Conservation (phyloP, 2,797 vertebrate species). For the Acrossocheilus fasciatus region DNA sequence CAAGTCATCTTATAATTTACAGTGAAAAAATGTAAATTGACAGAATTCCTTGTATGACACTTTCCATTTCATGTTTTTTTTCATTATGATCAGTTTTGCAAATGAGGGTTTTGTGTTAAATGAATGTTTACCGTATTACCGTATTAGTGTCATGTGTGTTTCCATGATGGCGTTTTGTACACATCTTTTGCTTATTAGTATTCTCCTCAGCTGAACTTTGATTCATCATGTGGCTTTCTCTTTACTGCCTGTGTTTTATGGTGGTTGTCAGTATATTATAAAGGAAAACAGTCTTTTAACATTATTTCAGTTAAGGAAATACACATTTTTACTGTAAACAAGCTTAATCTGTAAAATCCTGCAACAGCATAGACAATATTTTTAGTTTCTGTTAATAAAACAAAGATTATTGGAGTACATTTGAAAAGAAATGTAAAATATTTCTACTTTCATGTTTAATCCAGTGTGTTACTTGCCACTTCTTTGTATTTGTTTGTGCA, state of each 20-base stretch:
- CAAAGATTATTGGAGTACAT: too few species aligned
- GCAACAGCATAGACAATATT: neutral
- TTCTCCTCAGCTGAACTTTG: neutral
- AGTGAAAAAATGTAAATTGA: neutral
- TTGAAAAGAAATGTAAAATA: too few species aligned
- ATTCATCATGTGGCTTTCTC: neutral
- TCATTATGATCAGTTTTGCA: neutral
- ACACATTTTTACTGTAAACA: neutral
- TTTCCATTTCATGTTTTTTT: neutral
- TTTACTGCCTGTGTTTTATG: neutral
- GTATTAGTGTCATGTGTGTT: neutral
- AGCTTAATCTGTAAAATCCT: neutral
- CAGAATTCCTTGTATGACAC: neutral
- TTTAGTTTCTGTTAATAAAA: too few species aligned
- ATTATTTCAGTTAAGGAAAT: neutral
- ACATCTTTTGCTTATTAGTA: neutral
- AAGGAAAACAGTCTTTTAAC: too few species aligned
- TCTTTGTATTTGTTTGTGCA: too few species aligned
- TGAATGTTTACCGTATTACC: neutral
- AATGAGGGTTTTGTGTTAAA: neutral
- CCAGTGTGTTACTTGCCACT: too few species aligned
- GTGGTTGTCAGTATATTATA: neutral
- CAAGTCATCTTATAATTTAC: neutral
- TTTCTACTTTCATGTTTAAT: too few species aligned
- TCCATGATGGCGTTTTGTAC: neutral